Percentiles rank a stretch among this genome's conserved stretches.
Conservation (phyloP, 2,797 vertebrate species). For the Aulostomus chinensis region DNA sequence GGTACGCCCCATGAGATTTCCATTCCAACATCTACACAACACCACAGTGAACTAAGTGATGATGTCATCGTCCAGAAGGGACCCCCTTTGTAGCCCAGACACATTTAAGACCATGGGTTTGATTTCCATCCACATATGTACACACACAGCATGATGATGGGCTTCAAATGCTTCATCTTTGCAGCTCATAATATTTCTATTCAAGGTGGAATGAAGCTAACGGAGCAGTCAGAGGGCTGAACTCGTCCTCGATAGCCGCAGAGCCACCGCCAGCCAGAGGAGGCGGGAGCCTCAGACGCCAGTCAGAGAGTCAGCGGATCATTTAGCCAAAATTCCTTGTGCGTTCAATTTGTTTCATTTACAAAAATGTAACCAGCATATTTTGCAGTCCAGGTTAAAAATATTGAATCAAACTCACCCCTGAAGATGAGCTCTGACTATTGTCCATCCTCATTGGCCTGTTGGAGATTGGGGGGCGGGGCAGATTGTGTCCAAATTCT, state of each 20-base stretch:
- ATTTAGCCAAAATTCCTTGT: slow-evolving; percentile 15
- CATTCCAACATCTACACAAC: slow-evolving; percentile 45
- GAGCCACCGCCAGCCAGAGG: not conserved
- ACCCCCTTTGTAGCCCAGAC: slow-evolving; percentile 25
- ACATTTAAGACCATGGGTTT: slow-evolving; percentile 23
- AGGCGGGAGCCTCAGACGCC: not conserved
- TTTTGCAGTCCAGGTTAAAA: too few species aligned
- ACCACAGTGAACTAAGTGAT: slow-evolving; percentile 34
- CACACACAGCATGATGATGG: slow-evolving; percentile 46
- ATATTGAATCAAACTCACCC: slow-evolving; percentile 15
- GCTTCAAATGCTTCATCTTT: slow-evolving; percentile 26
- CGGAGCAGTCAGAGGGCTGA: slow-evolving; percentile 4
- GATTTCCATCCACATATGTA: slow-evolving; percentile 37
- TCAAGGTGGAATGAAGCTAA: too few species aligned
- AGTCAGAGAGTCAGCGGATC: slow-evolving; percentile 22
- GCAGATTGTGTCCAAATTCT: slow-evolving; percentile 6
- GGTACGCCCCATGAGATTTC: slow-evolving; percentile 32
- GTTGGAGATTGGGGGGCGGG: not conserved
- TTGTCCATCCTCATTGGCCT: slow-evolving; percentile 4
- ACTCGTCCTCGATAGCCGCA: slow-evolving; percentile 1
- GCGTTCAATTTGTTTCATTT: slow-evolving; percentile 17
- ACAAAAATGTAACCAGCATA: slow-evolving; percentile 16
- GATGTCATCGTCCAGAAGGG: slow-evolving; percentile 34
- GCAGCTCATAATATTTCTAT: too few species aligned
- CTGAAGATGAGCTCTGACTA: not conserved